These are phyloP conservation scores for Paralvinella palmiformis DNA, from an alignment of 1,140 invertebrate species.

Conservation along the genomic window DNA sequence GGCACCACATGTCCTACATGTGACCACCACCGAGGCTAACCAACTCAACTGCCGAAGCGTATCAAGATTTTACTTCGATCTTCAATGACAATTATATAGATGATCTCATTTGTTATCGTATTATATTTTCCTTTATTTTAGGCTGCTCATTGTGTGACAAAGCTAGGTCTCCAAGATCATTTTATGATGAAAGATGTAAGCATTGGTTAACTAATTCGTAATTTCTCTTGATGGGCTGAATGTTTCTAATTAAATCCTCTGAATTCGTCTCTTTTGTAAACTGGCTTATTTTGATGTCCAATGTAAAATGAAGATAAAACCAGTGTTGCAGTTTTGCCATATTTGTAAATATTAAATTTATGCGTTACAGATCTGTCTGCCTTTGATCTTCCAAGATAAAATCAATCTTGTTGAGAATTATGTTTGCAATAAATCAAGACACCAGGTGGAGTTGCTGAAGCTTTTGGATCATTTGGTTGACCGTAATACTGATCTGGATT, in stretches of 20 bases:
- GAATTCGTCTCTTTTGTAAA: neutral
- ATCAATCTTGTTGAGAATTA: conserved; percentile 62
- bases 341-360: neutral
- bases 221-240: neutral
- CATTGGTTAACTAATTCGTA: neutral
- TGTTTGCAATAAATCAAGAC: conserved; percentile 55
- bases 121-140: conserved; percentile 30
- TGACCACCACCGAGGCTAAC: neutral
- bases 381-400: conserved; percentile 69
- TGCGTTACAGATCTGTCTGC: conserved; percentile 56
- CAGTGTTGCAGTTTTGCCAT: neutral
- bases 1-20: conserved; percentile 5
- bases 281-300: no score
- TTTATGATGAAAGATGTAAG: conserved; percentile 58
- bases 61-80: no score
- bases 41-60: no score
- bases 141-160: conserved; percentile 60
- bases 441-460: conserved; percentile 56
- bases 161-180: conserved; percentile 59
- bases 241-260: neutral
- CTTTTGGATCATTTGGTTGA: conserved; percentile 56
- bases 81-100: neutral
- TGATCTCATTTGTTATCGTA: neutral
- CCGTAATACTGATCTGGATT: conserved; percentile 23
- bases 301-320: neutral